phyloP scores from a whole-genome alignment of 1,140 invertebrate genomes.

The Papilio polytes region DNA sequence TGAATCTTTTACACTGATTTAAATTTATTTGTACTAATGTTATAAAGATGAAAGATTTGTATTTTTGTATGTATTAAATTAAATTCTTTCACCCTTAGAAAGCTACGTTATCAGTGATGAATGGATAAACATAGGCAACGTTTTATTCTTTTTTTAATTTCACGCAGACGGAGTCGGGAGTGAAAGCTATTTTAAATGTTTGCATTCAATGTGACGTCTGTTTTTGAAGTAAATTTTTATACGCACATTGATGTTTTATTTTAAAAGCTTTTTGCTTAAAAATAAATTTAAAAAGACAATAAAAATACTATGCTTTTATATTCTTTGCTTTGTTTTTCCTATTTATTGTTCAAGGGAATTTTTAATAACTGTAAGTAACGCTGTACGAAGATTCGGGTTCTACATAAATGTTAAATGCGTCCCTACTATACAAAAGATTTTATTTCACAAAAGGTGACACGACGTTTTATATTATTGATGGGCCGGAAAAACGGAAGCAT shows the following conservation, averaged over 20 bases:
- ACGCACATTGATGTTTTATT: not conserved
- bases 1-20: too few species aligned
- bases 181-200: too few species aligned
- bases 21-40: too few species aligned
- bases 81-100: too few species aligned
- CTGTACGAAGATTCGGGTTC: not conserved
- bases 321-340: not conserved
- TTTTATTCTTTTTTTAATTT: too few species aligned
- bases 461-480: slow-evolving; percentile 16
- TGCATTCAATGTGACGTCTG: not conserved
- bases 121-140: too few species aligned
- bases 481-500: not conserved
- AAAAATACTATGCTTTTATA: not conserved
- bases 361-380: slow-evolving; percentile 16
- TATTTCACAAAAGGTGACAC: not conserved
- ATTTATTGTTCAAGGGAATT: slow-evolving; percentile 15
- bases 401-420: slow-evolving; percentile 14
- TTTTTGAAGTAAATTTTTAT: not conserved
- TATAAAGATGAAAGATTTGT: too few species aligned
- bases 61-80: too few species aligned
- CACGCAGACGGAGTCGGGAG: too few species aligned
- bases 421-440: slow-evolving; percentile 5
- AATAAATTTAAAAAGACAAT: not conserved
- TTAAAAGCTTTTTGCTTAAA: slow-evolving; percentile 1
- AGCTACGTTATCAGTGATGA: too few species aligned